Base-by-base conservation (phyloP, 2,113 vertebrate species). In the Dasypus novemcinctus region DNA sequence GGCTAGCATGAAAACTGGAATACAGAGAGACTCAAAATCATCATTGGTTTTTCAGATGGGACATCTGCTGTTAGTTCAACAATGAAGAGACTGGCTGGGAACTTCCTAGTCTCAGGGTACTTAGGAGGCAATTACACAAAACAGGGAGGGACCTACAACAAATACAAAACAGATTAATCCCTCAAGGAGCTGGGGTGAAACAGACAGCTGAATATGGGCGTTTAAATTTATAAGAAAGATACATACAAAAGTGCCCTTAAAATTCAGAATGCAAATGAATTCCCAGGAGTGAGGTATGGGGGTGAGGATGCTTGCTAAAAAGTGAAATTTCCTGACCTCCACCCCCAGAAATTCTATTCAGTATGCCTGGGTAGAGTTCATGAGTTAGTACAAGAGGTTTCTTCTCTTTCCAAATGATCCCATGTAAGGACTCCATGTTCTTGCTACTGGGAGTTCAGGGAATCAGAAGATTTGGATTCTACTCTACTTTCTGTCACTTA, bases 401-500 rank as follows among this genome's bases (percentile, higher is more conserved):
- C n/a, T 81, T 83, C 79, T 25, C 33, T 95, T 96, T 91, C 57
- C 23, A 52, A 69, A 91, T 63, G 91, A 91, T 83, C 46, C 23
- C 49, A 15, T 54, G 63, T 27, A 81, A 31, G 29, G 20, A 38
- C n/a, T 38, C 61, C 49, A 14, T 5, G 6, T 69, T 75, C 33
- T 74, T 49, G 46, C 1, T 11, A 4, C 36, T 33, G 27, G n/a
- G 63, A 95, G 43, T 0, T 72, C 15, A 27, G 36, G 46, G 3
- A 31, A 54, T 54, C 33, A 31, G 36, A 64, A 93, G 81, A 69
- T 20, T 38, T 82, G 74, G 83, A 74, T 79, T 80, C 63, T 29
- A 59, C 52, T 68, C 59, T 18, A 23, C 36, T 78, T 41, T 78
- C 3, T 13, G 29, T 36, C 74, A 69, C 69, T 72, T 54, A 63